Percentiles rank a stretch among this genome's conserved stretches.
These are phyloP conservation scores for Brachypodius melanocephalos DNA, from an alignment of 2,113 vertebrate species.

Conservation along the genomic window DNA sequence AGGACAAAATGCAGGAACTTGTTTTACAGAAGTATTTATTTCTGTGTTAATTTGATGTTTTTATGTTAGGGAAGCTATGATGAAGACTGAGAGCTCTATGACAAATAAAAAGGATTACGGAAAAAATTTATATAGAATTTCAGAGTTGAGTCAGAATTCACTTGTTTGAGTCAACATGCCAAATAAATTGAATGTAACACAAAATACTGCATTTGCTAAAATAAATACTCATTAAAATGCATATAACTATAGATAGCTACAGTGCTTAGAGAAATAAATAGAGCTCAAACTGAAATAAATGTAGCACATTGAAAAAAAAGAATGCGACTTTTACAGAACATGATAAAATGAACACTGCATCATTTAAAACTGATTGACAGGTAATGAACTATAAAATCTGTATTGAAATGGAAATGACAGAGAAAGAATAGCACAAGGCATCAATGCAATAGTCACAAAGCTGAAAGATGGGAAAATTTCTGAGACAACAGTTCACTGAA, in stretches of 20 bases:
- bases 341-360: conserved; percentile 59
- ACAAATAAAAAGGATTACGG: neutral
- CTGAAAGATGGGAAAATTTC: conserved; percentile 62
- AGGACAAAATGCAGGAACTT: neutral
- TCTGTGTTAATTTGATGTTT: neutral
- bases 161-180: conserved; percentile 39
- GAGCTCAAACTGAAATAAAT: conserved; percentile 61
- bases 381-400: conserved; percentile 78
- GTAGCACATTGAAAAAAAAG: conserved; percentile 54
- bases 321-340: conserved; percentile 63
- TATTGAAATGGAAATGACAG: conserved; percentile 67
- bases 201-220: conserved; percentile 62
- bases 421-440: conserved; percentile 38
- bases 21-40: neutral
- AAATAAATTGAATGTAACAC: conserved; percentile 42
- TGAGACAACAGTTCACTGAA: conserved; percentile 54
- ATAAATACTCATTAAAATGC: conserved; percentile 64
- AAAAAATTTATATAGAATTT: neutral
- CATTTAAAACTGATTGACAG: conserved; percentile 73
- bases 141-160: conserved; percentile 3
- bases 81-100: neutral
- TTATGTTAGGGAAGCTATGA: neutral
- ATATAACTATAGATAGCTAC: conserved; percentile 45
- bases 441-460: neutral
- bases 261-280: conserved; percentile 64